A percentile compares a stretch with the other conserved stretches of the same genome.
These are phyloP conservation scores for Athetis lepigone DNA, from an alignment of 2,888 invertebrate species.

Conservation along the genomic window DNA sequence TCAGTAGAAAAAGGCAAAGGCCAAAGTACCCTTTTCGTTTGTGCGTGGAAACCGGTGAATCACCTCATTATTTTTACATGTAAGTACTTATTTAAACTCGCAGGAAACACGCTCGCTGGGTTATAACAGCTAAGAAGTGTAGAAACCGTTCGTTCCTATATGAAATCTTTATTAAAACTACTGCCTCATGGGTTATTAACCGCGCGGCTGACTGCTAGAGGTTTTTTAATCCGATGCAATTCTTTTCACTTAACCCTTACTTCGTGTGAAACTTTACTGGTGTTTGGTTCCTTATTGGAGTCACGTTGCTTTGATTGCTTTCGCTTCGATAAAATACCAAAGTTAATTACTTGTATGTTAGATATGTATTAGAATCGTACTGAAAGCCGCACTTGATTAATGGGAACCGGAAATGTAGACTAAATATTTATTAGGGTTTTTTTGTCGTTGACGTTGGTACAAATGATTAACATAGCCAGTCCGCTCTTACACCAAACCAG, in stretches of 20 bases:
- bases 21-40: conserved; percentile 47
- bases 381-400: too few relatives aligned
- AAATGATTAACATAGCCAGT: not conserved
- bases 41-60: conserved; percentile 57
- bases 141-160: conserved; percentile 15
- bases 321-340: not conserved
- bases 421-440: too few relatives aligned
- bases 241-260: conserved; percentile 7
- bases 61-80: conserved; percentile 57
- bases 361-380: not conserved
- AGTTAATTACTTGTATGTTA: not conserved
- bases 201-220: conserved; percentile 11
- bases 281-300: not conserved
- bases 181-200: conserved; percentile 36
- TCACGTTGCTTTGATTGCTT: not conserved
- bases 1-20: conserved; percentile 35
- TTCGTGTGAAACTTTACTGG: not conserved
- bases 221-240: conserved; percentile 18
- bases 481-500: not conserved
- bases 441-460: too few relatives aligned
- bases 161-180: conserved; percentile 41
- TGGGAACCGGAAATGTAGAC: too few relatives aligned
- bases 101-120: conserved; percentile 60
- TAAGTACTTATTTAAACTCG: conserved; percentile 51
- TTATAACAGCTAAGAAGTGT: conserved; percentile 47